phyloP scores from a whole-genome alignment of 2,797 vertebrate genomes.

The Sebastes diaconus region DNA sequence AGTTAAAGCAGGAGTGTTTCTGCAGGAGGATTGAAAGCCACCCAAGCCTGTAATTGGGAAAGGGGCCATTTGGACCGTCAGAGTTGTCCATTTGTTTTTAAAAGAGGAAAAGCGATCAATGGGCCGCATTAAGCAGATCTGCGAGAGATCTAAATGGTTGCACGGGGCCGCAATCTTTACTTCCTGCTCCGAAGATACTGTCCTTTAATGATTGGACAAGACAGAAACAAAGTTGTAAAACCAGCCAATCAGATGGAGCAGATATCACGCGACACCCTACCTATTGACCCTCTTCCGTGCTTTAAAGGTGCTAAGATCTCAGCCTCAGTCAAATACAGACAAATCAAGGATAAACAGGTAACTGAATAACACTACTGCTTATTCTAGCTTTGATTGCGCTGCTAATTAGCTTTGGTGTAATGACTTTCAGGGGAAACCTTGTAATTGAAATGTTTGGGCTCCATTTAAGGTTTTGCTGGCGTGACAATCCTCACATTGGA shows the following conservation, averaged over 20 bases:
- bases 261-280: constrained; percentile 51
- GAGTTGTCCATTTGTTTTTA: constrained; percentile 84
- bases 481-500: constrained; percentile 15
- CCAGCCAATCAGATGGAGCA: constrained; percentile 67
- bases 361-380: constrained; percentile 7
- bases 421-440: constrained; percentile 41
- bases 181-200: constrained; percentile 81
- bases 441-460: constrained; percentile 42
- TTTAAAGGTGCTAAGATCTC: constrained; percentile 47
- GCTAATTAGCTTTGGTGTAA: constrained; percentile 63
- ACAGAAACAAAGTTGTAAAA: constrained; percentile 64
- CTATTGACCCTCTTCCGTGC: constrained; percentile 48
- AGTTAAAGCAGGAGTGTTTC: constrained; percentile 66
- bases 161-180: constrained; percentile 72
- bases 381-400: constrained; percentile 30
- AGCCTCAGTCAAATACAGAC: constrained; percentile 1
- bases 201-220: constrained; percentile 79
- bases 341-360: constrained; percentile 50
- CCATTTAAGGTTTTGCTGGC: constrained; percentile 3
- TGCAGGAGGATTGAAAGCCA: constrained; percentile 76
- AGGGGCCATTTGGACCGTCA: constrained; percentile 80
- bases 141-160: constrained; percentile 84
- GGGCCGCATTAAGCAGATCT: constrained; percentile 83
- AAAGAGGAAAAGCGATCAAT: constrained; percentile 78
- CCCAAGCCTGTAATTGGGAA: constrained; percentile 83